Evolutionary conservation across 2,888 invertebrate genomes (phyloP).

Genomic region (Meta bourneti): DNA sequence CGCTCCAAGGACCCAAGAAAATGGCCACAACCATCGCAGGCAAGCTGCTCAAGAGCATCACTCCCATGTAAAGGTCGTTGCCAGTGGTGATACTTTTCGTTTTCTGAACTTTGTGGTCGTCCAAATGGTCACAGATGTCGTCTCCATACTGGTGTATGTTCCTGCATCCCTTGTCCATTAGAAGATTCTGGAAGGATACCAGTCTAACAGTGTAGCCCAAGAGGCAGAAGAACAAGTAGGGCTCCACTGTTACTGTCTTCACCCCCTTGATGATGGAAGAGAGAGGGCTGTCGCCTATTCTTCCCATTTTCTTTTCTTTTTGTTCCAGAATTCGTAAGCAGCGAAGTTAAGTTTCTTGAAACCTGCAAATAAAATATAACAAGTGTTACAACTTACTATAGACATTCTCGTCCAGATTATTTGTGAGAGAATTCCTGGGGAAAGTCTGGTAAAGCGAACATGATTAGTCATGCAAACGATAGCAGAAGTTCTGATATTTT

Average conservation of each 20-base stretch:
- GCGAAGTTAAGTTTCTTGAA: background rate
- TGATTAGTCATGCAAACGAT: too few relatives aligned
- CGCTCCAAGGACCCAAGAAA: slow-evolving; percentile 72
- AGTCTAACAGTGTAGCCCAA: slow-evolving; percentile 37
- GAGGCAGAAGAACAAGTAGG: slow-evolving; percentile 45
- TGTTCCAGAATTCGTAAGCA: background rate
- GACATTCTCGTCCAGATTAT: background rate
- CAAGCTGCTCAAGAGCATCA: slow-evolving; percentile 29
- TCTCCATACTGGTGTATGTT: slow-evolving; percentile 7
- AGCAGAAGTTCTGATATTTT: too few relatives aligned
- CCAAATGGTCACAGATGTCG: slow-evolving; percentile 39
- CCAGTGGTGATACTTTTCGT: slow-evolving; percentile 14
- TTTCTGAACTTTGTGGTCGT: background rate
- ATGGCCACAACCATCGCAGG: slow-evolving; percentile 56
- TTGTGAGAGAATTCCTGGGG: too few relatives aligned
- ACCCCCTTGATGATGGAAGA: background rate
- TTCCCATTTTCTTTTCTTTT: slow-evolving; percentile 20
- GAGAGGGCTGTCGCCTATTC: background rate
- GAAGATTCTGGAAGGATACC: slow-evolving; percentile 56
- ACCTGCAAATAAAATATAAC: background rate
- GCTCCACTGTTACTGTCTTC: slow-evolving; percentile 41
- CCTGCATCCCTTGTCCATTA: slow-evolving; percentile 58
- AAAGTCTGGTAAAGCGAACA: too few relatives aligned
- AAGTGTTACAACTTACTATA: background rate
- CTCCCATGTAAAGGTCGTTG: slow-evolving; percentile 51